A percentile compares a stretch with the other conserved stretches of the same genome.
phyloP scores from a whole-genome alignment of 2,797 vertebrate species.

The Masticophis lateralis region DNA sequence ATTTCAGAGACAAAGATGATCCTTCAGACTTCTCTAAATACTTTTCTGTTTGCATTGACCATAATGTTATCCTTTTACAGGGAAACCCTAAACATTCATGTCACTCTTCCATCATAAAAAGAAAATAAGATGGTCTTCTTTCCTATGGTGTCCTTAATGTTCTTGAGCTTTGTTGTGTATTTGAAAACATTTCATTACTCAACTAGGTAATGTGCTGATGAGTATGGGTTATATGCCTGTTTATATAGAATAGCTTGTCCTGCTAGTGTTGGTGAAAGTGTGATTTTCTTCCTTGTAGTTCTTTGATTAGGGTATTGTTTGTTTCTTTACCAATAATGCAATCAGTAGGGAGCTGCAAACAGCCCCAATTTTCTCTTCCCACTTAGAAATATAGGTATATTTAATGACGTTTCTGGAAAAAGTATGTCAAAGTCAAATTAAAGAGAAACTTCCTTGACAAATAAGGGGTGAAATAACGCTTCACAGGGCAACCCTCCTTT shows the following conservation, averaged over 20 bases:
- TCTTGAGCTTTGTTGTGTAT: not conserved
- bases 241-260: not conserved
- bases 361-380: not conserved
- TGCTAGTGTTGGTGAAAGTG: not conserved
- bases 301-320: not conserved
- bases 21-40: not conserved
- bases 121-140: not conserved
- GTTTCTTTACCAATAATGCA: not conserved
- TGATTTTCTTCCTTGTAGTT: not conserved
- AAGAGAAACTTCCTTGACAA: not conserved
- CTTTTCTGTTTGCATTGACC: rapidly evolving
- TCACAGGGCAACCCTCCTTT: not conserved
- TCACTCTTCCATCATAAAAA: not conserved
- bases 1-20: not conserved
- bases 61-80: not conserved
- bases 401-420: not conserved
- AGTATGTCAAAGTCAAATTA: not conserved
- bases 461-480: not conserved
- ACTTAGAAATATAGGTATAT: not conserved
- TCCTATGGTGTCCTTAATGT: not conserved
- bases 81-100: not conserved
- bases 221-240: not conserved
- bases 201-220: not conserved
- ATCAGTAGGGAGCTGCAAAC: not conserved
- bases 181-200: not conserved